phyloP scores from a whole-genome alignment of 2,888 invertebrate species.

The Rhyacophila evoluta region DNA sequence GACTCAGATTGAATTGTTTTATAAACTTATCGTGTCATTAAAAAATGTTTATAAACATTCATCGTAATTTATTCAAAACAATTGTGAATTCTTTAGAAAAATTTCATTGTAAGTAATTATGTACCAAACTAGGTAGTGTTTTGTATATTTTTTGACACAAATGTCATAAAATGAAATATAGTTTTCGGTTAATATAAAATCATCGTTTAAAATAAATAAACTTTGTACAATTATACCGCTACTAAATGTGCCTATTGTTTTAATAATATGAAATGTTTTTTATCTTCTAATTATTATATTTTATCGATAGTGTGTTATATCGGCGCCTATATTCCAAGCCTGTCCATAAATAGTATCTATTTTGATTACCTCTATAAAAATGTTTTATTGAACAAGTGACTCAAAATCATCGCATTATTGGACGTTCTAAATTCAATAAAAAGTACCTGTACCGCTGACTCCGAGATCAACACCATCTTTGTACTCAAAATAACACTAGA shows the following conservation, averaged over 20 bases:
- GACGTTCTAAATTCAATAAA: slow-evolving; percentile 3
- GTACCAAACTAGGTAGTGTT: background rate
- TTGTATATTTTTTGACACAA: background rate
- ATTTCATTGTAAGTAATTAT: background rate
- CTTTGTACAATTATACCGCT: no score
- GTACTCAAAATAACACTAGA: background rate
- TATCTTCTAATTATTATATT: background rate
- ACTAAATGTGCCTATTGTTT: no score
- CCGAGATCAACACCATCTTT: slow-evolving; percentile 15
- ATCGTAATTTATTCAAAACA: background rate
- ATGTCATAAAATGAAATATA: background rate
- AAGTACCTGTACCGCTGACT: background rate
- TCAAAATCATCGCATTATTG: slow-evolving; percentile 11
- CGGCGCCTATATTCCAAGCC: background rate
- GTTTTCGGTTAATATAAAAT: background rate
- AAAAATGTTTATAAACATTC: background rate
- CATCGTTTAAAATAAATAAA: slow-evolving; percentile 12
- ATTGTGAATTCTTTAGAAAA: background rate
- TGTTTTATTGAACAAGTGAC: background rate
- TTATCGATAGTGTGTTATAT: background rate
- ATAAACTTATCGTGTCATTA: background rate
- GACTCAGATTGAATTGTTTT: background rate
- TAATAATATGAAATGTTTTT: background rate
- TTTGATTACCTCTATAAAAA: background rate
- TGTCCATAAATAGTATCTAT: background rate